Percentiles rank a stretch among this genome's conserved stretches.
phyloP scores from a whole-genome alignment of 2,113 vertebrate genomes.

The Cyanoliseus patagonus region DNA sequence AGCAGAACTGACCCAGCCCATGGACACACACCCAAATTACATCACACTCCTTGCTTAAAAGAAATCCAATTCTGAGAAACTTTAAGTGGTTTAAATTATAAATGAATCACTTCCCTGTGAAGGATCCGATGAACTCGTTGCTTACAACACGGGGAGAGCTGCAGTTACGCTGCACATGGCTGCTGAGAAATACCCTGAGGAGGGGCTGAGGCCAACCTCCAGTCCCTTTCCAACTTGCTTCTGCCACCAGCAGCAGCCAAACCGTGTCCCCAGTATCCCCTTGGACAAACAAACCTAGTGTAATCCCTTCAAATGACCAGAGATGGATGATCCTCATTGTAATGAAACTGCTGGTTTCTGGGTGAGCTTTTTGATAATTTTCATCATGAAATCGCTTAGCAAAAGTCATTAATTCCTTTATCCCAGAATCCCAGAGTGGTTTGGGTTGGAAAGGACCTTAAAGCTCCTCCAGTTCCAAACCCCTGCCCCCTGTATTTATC shows the following conservation, averaged over 20 bases:
- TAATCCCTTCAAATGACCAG: neutral
- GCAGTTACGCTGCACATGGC: rapidly evolving
- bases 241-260: neutral
- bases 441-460: neutral
- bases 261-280: rapidly evolving
- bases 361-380: neutral
- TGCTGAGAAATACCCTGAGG: neutral
- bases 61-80: neutral
- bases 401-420: neutral
- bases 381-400: neutral
- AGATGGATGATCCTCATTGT: neutral
- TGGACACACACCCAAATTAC: neutral
- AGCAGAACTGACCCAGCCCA: neutral
- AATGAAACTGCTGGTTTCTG: neutral
- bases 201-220: neutral
- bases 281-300: neutral
- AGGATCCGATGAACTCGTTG: neutral
- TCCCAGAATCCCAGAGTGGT: neutral
- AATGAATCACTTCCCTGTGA: neutral
- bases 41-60: neutral
- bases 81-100: neutral
- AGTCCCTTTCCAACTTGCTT: rapidly evolving
- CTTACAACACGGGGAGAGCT: neutral
- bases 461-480: neutral
- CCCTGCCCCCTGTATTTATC: neutral